phyloP scores from a whole-genome alignment of 2,888 invertebrate species.

The Acanthococcus lagerstroemiae region DNA sequence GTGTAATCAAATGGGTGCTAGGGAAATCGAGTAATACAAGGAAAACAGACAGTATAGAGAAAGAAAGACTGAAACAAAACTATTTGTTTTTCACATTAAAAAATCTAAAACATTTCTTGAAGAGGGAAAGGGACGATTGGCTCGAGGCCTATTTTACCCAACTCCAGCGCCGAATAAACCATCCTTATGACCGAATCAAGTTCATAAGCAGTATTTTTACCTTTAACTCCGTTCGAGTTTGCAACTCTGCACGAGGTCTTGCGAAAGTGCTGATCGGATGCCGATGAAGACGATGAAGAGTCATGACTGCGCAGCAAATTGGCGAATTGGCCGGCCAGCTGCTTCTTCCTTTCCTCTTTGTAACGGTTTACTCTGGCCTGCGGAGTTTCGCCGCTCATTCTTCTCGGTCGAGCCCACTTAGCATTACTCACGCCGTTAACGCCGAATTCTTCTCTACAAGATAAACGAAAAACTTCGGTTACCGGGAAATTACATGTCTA shows the following conservation, averaged over 20 bases:
- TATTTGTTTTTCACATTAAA: too few relatives aligned
- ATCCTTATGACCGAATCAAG: not conserved
- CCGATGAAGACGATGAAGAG: constrained; percentile 8
- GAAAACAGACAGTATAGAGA: too few relatives aligned
- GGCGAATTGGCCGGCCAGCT: constrained; percentile 51
- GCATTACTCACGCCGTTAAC: not conserved
- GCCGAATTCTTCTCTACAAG: constrained; percentile 19
- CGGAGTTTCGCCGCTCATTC: constrained; percentile 14
- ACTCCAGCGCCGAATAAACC: too few relatives aligned
- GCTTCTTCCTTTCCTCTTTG: constrained; percentile 61
- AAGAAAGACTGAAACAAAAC: too few relatives aligned
- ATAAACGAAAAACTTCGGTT: not conserved
- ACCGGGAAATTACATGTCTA: too few relatives aligned
- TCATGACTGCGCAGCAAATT: not conserved
- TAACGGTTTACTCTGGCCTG: constrained; percentile 52
- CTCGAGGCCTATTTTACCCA: too few relatives aligned
- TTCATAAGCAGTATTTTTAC: not conserved
- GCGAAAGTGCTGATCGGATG: not conserved
- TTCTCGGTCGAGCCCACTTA: not conserved
- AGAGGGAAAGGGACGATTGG: too few relatives aligned
- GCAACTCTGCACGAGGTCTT: not conserved
- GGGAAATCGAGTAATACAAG: too few relatives aligned
- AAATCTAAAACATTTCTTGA: too few relatives aligned
- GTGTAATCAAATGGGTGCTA: too few relatives aligned
- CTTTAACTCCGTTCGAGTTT: not conserved